phyloP scores from a whole-genome alignment of 2,888 invertebrate genomes.

The Candidula unifasciata region DNA sequence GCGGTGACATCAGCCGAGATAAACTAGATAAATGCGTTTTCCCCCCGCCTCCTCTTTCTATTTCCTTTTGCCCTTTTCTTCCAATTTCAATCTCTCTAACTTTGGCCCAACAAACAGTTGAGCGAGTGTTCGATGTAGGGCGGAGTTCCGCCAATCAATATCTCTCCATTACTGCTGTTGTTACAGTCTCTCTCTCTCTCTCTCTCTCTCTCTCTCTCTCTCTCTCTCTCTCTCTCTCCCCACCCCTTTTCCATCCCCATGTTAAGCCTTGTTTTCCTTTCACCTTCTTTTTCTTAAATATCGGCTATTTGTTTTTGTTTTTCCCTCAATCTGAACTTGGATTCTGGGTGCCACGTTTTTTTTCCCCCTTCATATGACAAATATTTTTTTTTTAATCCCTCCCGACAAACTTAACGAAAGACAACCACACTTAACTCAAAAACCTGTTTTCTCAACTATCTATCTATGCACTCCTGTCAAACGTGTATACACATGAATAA shows the following conservation, averaged over 20 bases:
- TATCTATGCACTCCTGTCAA: too few relatives aligned
- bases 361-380: too few relatives aligned
- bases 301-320: too few relatives aligned
- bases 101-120: neutral
- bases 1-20: slow-evolving; percentile 42
- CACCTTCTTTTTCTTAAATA: too few relatives aligned
- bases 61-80: neutral
- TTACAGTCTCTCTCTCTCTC: slow-evolving; percentile 1
- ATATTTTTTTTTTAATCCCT: too few relatives aligned
- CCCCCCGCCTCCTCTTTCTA: neutral
- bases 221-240: slow-evolving; percentile 16
- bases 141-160: slow-evolving; percentile 18
- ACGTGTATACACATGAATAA: too few relatives aligned
- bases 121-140: neutral
- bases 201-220: slow-evolving; percentile 3
- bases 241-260: neutral
- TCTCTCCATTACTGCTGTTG: slow-evolving; percentile 7
- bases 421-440: too few relatives aligned
- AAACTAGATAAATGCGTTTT: slow-evolving; percentile 37
- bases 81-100: slow-evolving; percentile 6
- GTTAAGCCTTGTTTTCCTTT: too few relatives aligned
- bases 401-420: too few relatives aligned
- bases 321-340: too few relatives aligned
- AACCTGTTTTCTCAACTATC: too few relatives aligned
- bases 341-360: too few relatives aligned